A percentile compares a stretch with the other conserved stretches of the same genome.
Evolutionary conservation across 2,113 vertebrate genomes (phyloP).

Genomic region (Oenanthe oenanthe): DNA sequence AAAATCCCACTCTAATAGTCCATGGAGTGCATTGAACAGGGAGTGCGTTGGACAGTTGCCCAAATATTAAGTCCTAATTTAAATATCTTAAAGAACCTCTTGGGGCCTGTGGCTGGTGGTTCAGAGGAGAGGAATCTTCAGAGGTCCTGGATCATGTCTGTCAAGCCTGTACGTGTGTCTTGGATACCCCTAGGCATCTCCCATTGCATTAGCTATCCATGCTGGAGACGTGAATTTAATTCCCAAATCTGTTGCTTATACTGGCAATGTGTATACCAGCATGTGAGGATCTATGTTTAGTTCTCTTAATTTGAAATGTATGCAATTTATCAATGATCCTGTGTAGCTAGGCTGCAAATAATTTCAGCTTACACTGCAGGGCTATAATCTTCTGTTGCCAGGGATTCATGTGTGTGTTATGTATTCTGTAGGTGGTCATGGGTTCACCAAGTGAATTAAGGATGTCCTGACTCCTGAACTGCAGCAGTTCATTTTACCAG

Average conservation of each 20-base stretch:
- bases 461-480: neutral
- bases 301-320: neutral
- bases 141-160: neutral
- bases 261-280: neutral
- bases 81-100: neutral
- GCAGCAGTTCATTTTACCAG: neutral
- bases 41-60: neutral
- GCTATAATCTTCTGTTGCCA: neutral
- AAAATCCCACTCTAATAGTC: neutral
- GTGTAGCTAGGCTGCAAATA: neutral
- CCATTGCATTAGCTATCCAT: neutral
- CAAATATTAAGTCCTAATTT: neutral
- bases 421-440: neutral
- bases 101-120: neutral
- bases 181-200: neutral
- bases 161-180: neutral
- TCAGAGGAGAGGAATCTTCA: neutral
- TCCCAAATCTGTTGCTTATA: neutral
- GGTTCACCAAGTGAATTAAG: neutral
- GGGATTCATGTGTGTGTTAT: neutral
- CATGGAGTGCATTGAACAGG: accelerated
- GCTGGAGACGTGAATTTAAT: neutral
- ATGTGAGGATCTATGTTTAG: neutral
- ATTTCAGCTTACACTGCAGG: neutral
- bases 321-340: neutral